Percentiles rank a stretch among this genome's conserved stretches.
These are phyloP conservation scores for Serinus canaria DNA, from an alignment of 2,113 vertebrate species.

Conservation along the genomic window DNA sequence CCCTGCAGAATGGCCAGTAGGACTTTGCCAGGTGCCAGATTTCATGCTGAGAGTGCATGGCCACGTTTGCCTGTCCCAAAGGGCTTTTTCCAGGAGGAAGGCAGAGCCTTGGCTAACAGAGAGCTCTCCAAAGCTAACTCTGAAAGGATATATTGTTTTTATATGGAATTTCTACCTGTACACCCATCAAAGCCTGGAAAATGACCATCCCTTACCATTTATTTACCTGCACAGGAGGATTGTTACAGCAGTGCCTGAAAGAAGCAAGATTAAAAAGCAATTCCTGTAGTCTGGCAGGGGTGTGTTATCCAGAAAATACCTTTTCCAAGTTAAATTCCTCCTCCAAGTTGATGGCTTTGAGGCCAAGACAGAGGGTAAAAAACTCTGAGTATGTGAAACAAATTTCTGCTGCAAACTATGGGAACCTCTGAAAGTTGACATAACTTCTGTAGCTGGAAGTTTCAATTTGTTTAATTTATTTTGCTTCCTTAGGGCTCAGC, in stretches of 20 bases:
- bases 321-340: not conserved
- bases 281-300: not conserved
- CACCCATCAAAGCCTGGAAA: not conserved
- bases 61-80: not conserved
- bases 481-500: not conserved
- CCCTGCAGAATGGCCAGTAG: accelerated
- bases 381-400: not conserved
- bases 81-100: not conserved
- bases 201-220: not conserved
- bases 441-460: not conserved
- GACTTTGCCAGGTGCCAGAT: not conserved
- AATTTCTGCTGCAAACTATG: not conserved
- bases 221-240: not conserved
- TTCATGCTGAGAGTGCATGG: accelerated
- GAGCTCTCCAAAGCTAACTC: accelerated
- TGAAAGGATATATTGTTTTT: not conserved
- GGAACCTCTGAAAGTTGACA: not conserved
- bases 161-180: not conserved
- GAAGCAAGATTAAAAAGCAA: not conserved
- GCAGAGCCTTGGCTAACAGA: not conserved
- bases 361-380: not conserved
- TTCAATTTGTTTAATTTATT: not conserved
- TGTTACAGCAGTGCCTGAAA: not conserved
- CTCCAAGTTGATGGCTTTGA: not conserved
- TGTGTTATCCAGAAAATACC: not conserved